Percentiles rank a stretch among this genome's conserved stretches.
phyloP scores from a whole-genome alignment of 2,113 vertebrate species.

The Anseranas semipalmata region DNA sequence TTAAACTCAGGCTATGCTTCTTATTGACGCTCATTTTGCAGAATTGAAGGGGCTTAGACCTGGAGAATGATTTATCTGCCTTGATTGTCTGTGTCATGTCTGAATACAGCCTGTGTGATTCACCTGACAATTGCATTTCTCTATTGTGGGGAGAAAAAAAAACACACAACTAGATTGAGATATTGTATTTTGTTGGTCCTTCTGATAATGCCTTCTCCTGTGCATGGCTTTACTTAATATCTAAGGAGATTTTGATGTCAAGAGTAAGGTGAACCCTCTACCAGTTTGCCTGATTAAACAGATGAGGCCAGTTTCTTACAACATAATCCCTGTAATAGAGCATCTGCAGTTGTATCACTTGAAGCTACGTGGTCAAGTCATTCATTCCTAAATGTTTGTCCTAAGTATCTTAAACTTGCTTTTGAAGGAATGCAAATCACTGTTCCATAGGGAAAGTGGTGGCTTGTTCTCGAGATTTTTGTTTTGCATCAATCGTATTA shows the following conservation, averaged over 20 bases:
- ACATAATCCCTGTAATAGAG: background rate
- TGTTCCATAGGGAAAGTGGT: background rate
- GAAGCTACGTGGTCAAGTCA: background rate
- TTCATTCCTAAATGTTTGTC: background rate
- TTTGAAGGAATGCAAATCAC: background rate
- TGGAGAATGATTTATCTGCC: background rate
- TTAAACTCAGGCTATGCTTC: background rate
- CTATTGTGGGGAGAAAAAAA: background rate
- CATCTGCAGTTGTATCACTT: background rate
- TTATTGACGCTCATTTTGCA: background rate
- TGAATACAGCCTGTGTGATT: rapidly evolving
- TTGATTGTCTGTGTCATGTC: background rate
- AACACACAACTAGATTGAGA: background rate
- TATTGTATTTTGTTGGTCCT: background rate
- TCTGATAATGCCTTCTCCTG: background rate
- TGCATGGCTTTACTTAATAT: background rate
- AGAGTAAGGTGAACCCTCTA: background rate
- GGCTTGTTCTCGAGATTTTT: background rate
- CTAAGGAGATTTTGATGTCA: background rate
- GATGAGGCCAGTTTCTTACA: background rate
- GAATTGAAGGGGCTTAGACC: background rate
- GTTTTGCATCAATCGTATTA: background rate
- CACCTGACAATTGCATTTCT: background rate
- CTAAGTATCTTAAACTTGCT: background rate
- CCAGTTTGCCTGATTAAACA: background rate